Percentiles rank a stretch among this genome's conserved stretches.
Evolutionary conservation across 1,140 invertebrate species (phyloP).

Genomic region (Bombus soroeensis): DNA sequence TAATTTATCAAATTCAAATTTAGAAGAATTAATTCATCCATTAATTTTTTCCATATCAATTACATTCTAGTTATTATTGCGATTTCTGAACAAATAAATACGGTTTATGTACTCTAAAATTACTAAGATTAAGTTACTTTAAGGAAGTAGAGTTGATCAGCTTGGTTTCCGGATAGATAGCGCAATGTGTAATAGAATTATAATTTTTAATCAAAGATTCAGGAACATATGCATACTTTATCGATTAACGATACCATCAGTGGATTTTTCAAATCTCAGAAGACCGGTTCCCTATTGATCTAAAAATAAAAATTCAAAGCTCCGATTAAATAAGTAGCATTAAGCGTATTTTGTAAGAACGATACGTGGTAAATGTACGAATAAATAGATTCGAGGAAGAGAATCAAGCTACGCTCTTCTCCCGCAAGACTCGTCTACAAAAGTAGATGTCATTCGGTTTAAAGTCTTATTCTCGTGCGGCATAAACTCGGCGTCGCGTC

Average conservation of each 20-base stretch:
- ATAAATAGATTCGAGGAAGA: background rate
- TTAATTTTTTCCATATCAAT: too few species aligned
- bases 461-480: conserved; percentile 38
- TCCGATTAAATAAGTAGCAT: background rate
- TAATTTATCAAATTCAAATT: too few species aligned
- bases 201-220: background rate
- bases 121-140: too few species aligned
- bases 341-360: background rate
- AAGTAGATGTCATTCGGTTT: conserved; percentile 24
- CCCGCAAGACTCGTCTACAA: background rate
- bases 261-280: background rate
- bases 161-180: background rate
- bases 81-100: too few species aligned
- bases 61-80: too few species aligned
- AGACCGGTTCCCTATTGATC: background rate
- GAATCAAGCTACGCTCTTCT: background rate
- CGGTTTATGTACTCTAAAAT: too few species aligned
- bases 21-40: too few species aligned
- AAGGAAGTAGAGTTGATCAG: too few species aligned
- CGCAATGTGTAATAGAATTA: background rate
- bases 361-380: background rate
- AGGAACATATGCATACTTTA: too few species aligned
- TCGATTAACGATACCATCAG: background rate
- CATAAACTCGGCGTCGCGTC: conserved; percentile 33
- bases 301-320: background rate